Evolutionary conservation across 35 echinoderm and acorn worm genomes (phyloP).

Genomic region (Lytechinus pictus): DNA sequence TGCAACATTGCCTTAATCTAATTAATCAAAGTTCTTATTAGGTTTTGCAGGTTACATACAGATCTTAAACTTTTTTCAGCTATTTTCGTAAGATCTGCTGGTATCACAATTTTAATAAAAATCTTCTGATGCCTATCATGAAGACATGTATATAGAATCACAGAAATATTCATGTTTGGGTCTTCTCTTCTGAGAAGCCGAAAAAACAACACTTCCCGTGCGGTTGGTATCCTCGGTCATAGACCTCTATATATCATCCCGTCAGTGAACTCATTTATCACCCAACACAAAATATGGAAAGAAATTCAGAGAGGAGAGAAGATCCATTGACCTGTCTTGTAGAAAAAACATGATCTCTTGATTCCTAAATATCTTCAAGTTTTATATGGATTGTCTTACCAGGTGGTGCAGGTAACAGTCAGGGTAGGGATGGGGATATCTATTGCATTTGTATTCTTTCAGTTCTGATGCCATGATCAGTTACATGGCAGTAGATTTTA

Average conservation of each 20-base stretch:
- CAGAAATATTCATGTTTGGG: not conserved
- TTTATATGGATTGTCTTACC: not conserved
- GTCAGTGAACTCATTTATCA: conserved; percentile 14
- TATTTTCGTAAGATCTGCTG: not conserved
- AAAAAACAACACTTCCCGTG: not conserved
- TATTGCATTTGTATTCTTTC: not conserved
- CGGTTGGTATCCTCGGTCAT: not conserved
- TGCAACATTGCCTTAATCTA: too few relatives aligned
- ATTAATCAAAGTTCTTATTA: too few relatives aligned
- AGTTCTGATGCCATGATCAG: not conserved
- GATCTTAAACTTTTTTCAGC: not conserved
- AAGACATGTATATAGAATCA: not conserved
- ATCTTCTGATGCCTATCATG: not conserved
- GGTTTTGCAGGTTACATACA: not conserved
- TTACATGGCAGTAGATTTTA: not conserved
- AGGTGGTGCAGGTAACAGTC: not conserved
- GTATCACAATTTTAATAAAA: not conserved
- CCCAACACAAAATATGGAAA: not conserved
- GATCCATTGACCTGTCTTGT: not conserved
- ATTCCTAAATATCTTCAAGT: conserved; percentile 40
- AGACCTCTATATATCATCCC: not conserved
- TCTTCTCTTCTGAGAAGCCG: not conserved
- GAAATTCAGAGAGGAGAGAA: conserved; percentile 7
- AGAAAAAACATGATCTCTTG: conserved; percentile 27
- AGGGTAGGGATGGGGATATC: not conserved